Conservation (phyloP, 2,888 invertebrate genomes). For the Xylota segnis region DNA sequence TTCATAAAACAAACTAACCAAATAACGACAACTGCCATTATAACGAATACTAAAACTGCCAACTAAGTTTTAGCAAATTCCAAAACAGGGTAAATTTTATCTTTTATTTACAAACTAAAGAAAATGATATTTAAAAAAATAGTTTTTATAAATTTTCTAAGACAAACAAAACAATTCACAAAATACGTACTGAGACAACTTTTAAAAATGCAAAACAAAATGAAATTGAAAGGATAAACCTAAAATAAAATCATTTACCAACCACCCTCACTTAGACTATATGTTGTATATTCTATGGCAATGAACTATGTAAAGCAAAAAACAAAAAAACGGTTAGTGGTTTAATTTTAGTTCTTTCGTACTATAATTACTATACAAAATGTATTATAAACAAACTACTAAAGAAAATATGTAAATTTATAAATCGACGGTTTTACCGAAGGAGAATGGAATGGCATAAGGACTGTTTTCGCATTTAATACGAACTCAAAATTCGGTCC, state of each 20-base stretch:
- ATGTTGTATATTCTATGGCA: conserved; percentile 35
- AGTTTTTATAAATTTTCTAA: conserved; percentile 57
- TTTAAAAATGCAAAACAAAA: conserved; percentile 44
- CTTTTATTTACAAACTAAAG: conserved; percentile 38
- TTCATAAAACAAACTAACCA: conserved; percentile 41
- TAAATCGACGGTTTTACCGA: conserved; percentile 17
- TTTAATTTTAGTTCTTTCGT: conserved; percentile 48
- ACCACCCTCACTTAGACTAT: conserved; percentile 51
- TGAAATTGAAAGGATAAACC: conserved; percentile 4
- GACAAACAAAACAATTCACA: conserved; percentile 24
- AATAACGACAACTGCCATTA: conserved; percentile 71
- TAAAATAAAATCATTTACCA: conserved; percentile 55
- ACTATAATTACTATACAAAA: conserved; percentile 12
- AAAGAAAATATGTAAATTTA: conserved; percentile 35
- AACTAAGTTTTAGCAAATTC: conserved; percentile 39
- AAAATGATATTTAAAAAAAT: conserved; percentile 21
- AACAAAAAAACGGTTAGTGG: conserved; percentile 69
- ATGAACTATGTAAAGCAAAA: conserved; percentile 49
- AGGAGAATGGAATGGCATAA: background rate
- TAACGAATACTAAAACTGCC: conserved; percentile 29
- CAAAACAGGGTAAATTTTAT: conserved; percentile 65
- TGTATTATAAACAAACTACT: conserved; percentile 27
- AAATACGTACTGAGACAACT: conserved; percentile 72
- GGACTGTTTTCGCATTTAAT: background rate
- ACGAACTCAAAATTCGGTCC: background rate